Conservation (phyloP, 1,140 invertebrate genomes). For the Microplitis mediator region DNA sequence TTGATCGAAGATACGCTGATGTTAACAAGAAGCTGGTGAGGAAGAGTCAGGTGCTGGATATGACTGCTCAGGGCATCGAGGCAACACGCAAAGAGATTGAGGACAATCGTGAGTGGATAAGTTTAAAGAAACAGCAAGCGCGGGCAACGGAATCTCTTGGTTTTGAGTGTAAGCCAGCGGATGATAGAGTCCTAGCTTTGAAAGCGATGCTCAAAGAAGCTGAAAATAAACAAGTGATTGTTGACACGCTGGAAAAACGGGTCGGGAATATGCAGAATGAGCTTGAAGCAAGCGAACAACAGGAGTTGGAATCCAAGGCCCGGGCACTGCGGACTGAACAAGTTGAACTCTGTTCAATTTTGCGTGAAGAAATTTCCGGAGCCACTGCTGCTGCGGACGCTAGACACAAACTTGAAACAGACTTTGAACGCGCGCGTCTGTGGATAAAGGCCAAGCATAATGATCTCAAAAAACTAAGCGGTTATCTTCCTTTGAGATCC, state of each 20-base stretch:
- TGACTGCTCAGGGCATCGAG: conserved; percentile 80
- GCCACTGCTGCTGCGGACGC: conserved; percentile 70
- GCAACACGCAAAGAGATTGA: conserved; percentile 76
- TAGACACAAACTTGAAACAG: conserved; percentile 77
- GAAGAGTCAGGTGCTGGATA: conserved; percentile 80
- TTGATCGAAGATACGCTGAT: conserved; percentile 83
- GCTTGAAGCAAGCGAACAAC: conserved; percentile 79
- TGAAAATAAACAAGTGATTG: conserved; percentile 80
- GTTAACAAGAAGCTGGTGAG: conserved; percentile 82
- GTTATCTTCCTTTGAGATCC: conserved; percentile 75
- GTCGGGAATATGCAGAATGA: conserved; percentile 83
- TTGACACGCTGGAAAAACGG: conserved; percentile 82
- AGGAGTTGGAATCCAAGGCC: conserved; percentile 72
- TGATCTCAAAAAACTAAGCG: conserved; percentile 76
- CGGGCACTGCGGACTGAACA: conserved; percentile 73
- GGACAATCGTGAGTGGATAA: conserved; percentile 80
- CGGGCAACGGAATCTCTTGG: conserved; percentile 72
- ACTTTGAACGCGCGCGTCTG: conserved; percentile 75
- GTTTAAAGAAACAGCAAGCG: conserved; percentile 73
- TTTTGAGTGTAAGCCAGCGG: conserved; percentile 75
- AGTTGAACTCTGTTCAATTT: conserved; percentile 71
- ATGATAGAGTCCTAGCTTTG: conserved; percentile 73
- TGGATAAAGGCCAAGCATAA: conserved; percentile 81
- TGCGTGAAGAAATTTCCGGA: conserved; percentile 76
- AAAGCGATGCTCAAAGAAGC: conserved; percentile 82